Percentiles rank a stretch among this genome's conserved stretches.
phyloP scores from a whole-genome alignment of 2,797 vertebrate species.

The Lagorchestes hirsutus region DNA sequence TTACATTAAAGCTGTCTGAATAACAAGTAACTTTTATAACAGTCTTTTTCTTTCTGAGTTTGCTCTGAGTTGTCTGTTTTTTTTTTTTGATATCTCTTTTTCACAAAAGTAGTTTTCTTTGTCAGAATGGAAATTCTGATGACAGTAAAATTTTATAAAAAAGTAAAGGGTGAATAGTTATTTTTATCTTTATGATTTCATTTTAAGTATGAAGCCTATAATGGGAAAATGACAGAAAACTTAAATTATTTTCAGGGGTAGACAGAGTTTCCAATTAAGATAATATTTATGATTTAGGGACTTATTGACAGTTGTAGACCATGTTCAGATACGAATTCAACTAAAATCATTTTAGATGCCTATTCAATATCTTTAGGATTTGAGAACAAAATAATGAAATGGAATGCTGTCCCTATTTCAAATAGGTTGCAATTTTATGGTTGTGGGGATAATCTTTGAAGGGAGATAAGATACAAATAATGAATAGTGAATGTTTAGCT shows the following conservation, averaged over 20 bases:
- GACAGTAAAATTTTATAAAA: background rate
- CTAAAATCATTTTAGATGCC: background rate
- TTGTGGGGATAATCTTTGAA: too few species aligned
- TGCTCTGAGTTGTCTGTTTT: background rate
- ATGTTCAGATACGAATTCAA: background rate
- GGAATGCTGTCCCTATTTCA: rapidly evolving
- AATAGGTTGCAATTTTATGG: background rate
- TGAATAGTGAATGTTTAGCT: background rate
- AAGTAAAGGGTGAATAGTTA: background rate
- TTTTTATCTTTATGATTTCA: background rate
- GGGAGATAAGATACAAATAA: background rate
- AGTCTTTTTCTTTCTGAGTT: background rate
- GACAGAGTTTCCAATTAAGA: background rate
- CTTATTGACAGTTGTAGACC: background rate
- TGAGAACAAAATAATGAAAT: background rate
- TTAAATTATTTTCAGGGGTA: background rate
- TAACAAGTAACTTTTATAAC: background rate
- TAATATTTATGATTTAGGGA: background rate
- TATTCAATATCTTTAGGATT: background rate
- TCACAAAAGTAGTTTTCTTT: background rate
- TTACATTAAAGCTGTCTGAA: background rate
- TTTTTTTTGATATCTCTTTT: background rate
- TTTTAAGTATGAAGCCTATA: background rate
- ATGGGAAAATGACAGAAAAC: background rate
- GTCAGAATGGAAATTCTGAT: background rate